Evolutionary conservation across 2,113 vertebrate species (phyloP), one percentile per base, ranked within the genome.

Genomic region (Chloebia gouldiae): DNA sequence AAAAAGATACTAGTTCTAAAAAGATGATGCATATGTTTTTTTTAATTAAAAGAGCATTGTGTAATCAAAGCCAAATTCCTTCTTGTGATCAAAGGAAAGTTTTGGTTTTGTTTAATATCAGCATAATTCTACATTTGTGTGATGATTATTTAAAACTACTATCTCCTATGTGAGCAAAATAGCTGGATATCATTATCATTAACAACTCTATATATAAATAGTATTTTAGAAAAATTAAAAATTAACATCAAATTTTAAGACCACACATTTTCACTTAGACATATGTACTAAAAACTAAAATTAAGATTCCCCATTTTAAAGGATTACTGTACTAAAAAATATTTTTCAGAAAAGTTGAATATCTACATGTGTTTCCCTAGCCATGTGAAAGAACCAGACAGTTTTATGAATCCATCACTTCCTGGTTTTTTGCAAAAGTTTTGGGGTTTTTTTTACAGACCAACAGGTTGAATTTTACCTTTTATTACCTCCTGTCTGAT

Each of bases 11-110:
- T 10, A 78, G 40, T 8, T 28, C 19, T 53, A 78, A 86, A 84
- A 53, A 81, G 59, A 73, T 30, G 19, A 83, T 51, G 33, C 42
- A 31, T 45, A 20, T 4, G 12, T 50, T 86, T 81, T 37, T 69
- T 37, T 44, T 35, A 80, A 90, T 90, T 86, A 75, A 90, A 86
- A 83, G 8, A 66, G 2, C 42, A 70, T 51, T 70, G 59, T 81
- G 21, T 54, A 93, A 90, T 93, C 79, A 95, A 92, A 90, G 76
- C 9, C n/a, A 23, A 85, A 90, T 92, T 88, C 10, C 9, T 86
- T 63, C 40, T 54, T 82, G 83, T 66, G 47, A 66, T 66, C 35
- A 94, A 92, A 90, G 7, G 5, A 45, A 78, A 15, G 13, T 75
- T 91, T 91, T 20, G 44, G 3, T 59, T 4, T 59, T 71, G 7